These are phyloP conservation scores for Drepanosiphum platanoidis DNA, from an alignment of 2,888 invertebrate genomes.

Conservation along the genomic window DNA sequence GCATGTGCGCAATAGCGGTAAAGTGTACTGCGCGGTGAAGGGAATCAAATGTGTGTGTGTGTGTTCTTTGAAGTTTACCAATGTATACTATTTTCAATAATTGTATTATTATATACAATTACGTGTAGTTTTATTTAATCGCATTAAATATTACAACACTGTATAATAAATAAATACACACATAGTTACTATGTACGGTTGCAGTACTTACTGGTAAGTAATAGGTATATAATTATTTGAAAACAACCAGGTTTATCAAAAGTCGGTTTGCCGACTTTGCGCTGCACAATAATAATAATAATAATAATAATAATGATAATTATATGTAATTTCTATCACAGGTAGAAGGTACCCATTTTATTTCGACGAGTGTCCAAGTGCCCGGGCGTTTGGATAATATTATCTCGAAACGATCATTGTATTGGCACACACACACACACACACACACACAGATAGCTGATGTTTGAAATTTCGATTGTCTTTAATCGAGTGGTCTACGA, in stretches of 20 bases:
- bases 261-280: too few relatives aligned
- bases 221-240: too few relatives aligned
- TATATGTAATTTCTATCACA: background rate
- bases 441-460: too few relatives aligned
- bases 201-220: background rate
- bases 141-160: background rate
- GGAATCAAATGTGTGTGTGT: background rate
- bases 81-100: background rate
- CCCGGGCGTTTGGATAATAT: background rate
- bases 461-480: too few relatives aligned
- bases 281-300: too few relatives aligned
- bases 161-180: background rate
- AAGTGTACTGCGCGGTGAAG: background rate
- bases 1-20: too few relatives aligned
- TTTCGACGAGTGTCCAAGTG: background rate
- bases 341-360: background rate
- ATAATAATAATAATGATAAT: too few relatives aligned
- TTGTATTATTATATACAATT: background rate
- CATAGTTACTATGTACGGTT: background rate
- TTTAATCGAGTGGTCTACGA: too few relatives aligned
- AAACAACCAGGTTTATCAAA: too few relatives aligned
- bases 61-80: background rate
- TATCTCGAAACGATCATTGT: background rate
- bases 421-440: background rate
- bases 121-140: background rate